phyloP scores from a whole-genome alignment of 2,797 vertebrate species.

The Scleropages formosus region DNA sequence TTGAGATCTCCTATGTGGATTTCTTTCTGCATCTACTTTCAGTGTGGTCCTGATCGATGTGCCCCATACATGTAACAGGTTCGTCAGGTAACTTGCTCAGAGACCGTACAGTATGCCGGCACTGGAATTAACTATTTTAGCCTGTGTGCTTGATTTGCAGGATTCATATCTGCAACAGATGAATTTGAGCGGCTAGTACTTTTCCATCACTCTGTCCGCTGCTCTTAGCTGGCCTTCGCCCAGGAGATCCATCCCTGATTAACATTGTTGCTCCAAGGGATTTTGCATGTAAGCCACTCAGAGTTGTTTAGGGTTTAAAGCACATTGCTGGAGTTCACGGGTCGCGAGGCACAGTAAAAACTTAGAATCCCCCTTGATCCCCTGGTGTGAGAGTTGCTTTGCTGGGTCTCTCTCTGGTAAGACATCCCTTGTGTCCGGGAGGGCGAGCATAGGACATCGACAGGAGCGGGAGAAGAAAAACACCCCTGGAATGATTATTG shows the following conservation, averaged over 20 bases:
- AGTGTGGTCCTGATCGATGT: not conserved
- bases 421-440: constrained; percentile 17
- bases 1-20: not conserved
- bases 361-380: not conserved
- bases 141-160: too few relatives aligned
- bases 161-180: too few relatives aligned
- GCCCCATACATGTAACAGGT: constrained; percentile 4
- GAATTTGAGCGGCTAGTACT: too few relatives aligned
- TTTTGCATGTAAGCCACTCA: too few relatives aligned
- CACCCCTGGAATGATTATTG: constrained; percentile 40
- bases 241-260: not conserved
- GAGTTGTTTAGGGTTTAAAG: too few relatives aligned
- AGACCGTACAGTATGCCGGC: not conserved
- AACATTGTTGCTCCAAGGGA: not conserved
- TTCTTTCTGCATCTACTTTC: not conserved
- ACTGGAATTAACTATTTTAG: not conserved
- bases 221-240: not conserved
- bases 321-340: not conserved
- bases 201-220: not conserved
- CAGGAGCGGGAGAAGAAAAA: constrained; percentile 6
- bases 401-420: not conserved
- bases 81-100: not conserved
- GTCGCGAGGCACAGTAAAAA: not conserved
- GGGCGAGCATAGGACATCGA: not conserved
- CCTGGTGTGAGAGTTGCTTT: not conserved